These are phyloP conservation scores for Euglossa dilemma DNA, from an alignment of 1,140 invertebrate species.

Conservation along the genomic window DNA sequence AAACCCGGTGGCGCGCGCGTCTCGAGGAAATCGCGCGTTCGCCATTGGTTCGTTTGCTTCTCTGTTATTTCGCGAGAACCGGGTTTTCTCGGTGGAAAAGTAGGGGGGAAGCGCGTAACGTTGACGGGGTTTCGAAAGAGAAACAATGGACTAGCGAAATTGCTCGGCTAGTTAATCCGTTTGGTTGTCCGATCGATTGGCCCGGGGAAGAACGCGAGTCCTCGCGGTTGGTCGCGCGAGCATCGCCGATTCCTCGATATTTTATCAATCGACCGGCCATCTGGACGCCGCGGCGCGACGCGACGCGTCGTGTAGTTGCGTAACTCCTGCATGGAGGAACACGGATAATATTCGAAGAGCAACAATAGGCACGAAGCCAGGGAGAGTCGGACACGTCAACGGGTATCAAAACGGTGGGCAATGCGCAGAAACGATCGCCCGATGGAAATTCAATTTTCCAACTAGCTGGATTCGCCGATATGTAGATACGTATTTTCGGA, in stretches of 20 bases:
- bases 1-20: no score
- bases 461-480: conserved; percentile 45
- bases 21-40: no score
- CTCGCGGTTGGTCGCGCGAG: background rate
- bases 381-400: conserved; percentile 30
- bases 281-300: background rate
- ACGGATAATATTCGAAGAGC: conserved; percentile 11
- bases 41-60: no score
- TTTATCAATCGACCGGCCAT: conserved; percentile 9
- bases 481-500: conserved; percentile 47
- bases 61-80: no score
- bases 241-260: background rate
- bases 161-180: background rate
- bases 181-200: background rate
- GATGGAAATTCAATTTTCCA: conserved; percentile 69
- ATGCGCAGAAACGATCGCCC: conserved; percentile 63
- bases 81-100: no score
- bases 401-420: conserved; percentile 63
- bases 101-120: background rate
- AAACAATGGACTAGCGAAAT: background rate
- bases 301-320: no score
- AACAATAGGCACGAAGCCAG: conserved; percentile 7
- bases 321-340: conserved; percentile 17
- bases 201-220: background rate
- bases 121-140: background rate